phyloP scores from a whole-genome alignment of 2,888 invertebrate genomes.

The Alsophila aescularia region DNA sequence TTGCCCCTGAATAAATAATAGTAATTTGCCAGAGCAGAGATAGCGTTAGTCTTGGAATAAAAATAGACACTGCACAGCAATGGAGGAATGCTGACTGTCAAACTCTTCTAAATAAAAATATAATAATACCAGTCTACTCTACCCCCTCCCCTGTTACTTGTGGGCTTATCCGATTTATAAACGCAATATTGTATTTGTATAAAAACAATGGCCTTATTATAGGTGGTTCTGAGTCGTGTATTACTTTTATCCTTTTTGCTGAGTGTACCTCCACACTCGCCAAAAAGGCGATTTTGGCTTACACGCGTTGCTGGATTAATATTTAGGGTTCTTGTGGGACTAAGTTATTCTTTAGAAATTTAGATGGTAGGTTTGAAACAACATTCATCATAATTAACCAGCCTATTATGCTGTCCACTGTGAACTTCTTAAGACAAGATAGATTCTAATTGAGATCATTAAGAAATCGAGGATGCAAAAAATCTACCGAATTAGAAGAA shows the following conservation, averaged over 20 bases:
- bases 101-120: too few species aligned
- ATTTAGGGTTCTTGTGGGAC: not conserved
- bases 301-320: conserved; percentile 35
- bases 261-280: conserved; percentile 45
- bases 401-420: too few species aligned
- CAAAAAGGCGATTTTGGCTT: conserved; percentile 57
- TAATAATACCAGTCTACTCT: conserved; percentile 47
- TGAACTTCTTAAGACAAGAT: too few species aligned
- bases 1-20: too few species aligned
- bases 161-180: conserved; percentile 83
- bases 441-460: too few species aligned
- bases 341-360: not conserved
- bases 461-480: too few species aligned
- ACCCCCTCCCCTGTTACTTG: conserved; percentile 51
- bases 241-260: conserved; percentile 60
- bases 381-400: too few species aligned
- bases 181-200: conserved; percentile 84
- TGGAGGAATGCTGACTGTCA: too few species aligned
- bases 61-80: too few species aligned
- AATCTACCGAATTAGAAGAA: too few species aligned
- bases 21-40: too few species aligned
- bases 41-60: too few species aligned
- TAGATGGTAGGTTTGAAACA: not conserved
- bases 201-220: conserved; percentile 84
- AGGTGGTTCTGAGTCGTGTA: conserved; percentile 73